These are phyloP conservation scores for Oreortyx pictus DNA, from an alignment of 2,797 vertebrate genomes.

Conservation along the genomic window DNA sequence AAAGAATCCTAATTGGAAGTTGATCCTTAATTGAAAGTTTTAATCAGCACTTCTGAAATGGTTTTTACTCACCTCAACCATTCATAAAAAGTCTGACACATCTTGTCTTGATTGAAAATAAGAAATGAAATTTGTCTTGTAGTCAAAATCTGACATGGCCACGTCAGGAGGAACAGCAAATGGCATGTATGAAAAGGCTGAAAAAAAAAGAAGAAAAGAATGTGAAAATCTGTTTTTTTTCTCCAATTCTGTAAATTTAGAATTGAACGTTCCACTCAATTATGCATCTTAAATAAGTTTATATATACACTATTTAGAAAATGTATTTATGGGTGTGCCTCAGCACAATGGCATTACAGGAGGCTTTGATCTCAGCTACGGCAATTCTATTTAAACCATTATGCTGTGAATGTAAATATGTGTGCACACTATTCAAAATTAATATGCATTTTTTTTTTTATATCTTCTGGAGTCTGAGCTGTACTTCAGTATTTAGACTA, in stretches of 20 bases:
- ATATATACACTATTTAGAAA: neutral
- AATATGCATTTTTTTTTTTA: neutral
- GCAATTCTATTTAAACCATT: neutral
- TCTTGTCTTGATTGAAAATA: neutral
- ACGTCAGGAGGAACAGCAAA: neutral
- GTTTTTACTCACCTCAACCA: neutral
- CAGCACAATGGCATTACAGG: neutral
- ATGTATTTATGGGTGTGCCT: neutral
- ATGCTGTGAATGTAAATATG: neutral
- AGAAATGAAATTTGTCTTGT: neutral
- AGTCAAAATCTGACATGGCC: fast-evolving
- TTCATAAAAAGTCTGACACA: neutral
- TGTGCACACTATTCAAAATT: neutral
- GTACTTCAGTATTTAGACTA: neutral
- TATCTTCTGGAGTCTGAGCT: neutral
- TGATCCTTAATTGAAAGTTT: neutral
- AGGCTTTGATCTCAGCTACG: neutral
- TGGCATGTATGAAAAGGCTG: neutral
- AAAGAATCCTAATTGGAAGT: neutral
- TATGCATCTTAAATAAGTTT: neutral
- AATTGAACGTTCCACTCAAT: neutral
- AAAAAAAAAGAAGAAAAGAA: fast-evolving
- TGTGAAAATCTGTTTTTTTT: neutral
- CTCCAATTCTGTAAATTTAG: neutral
- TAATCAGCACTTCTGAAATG: neutral